Evolutionary conservation across 1,140 invertebrate species (phyloP).

Genomic region (Drosophila pseudoananassae): DNA sequence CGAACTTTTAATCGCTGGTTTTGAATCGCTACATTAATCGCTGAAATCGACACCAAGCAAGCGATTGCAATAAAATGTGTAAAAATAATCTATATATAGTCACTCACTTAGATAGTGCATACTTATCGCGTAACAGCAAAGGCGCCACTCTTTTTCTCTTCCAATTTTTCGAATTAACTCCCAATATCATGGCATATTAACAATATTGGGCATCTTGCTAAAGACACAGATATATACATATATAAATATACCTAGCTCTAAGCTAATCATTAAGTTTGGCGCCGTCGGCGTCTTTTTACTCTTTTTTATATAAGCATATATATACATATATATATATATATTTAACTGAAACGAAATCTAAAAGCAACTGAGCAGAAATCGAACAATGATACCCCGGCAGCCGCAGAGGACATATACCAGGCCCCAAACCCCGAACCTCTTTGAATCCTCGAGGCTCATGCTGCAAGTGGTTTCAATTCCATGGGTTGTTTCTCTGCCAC

Average conservation of each 20-base stretch:
- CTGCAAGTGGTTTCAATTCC: slow-evolving; percentile 46
- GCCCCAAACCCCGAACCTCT: slow-evolving; percentile 3
- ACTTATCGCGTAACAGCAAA: slow-evolving; percentile 38
- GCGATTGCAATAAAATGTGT: slow-evolving; percentile 27
- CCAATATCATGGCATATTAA: slow-evolving; percentile 38
- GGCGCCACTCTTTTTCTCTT: slow-evolving; percentile 58
- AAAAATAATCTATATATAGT: slow-evolving; percentile 30
- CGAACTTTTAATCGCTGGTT: slow-evolving; percentile 1
- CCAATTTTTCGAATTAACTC: slow-evolving; percentile 57
- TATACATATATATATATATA: slow-evolving; percentile 24
- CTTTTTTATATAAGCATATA: slow-evolving; percentile 61
- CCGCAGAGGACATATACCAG: background rate
- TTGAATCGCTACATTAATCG: slow-evolving; percentile 9
- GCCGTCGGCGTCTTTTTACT: slow-evolving; percentile 63
- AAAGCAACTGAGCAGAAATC: slow-evolving; percentile 25
- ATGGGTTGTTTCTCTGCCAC: background rate
- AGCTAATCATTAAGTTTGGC: slow-evolving; percentile 57
- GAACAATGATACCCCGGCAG: slow-evolving; percentile 20
- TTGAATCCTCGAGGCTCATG: slow-evolving; percentile 13
- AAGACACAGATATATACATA: slow-evolving; percentile 36
- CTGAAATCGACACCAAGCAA: slow-evolving; percentile 12
- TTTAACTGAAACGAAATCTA: slow-evolving; percentile 26
- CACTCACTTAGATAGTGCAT: slow-evolving; percentile 45
- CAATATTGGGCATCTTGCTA: slow-evolving; percentile 36
- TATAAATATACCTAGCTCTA: slow-evolving; percentile 44